These are phyloP conservation scores for Caenorhabditis doughertyi DNA, from an alignment of 2,888 invertebrate species.

Conservation along the genomic window DNA sequence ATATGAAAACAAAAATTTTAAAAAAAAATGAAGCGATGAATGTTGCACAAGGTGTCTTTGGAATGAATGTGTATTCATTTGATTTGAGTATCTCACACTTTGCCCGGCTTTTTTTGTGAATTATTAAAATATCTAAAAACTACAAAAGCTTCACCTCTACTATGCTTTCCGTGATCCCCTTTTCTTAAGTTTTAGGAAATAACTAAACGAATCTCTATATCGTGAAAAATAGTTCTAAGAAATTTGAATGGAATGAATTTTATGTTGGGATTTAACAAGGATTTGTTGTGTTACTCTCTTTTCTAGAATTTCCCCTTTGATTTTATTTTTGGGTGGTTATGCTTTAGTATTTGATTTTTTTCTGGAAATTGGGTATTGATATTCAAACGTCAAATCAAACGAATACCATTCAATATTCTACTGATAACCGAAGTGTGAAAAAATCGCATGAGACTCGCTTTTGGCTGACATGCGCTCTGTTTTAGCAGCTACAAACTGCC, in stretches of 20 bases:
- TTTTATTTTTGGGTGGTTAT: conserved; percentile 22
- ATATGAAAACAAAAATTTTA: background rate
- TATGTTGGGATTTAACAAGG: conserved; percentile 42
- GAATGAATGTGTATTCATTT: conserved; percentile 63
- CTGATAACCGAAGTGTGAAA: conserved; percentile 37
- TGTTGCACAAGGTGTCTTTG: conserved; percentile 62
- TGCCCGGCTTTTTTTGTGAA: conserved; percentile 58
- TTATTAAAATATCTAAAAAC: background rate
- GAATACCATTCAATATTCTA: conserved; percentile 28
- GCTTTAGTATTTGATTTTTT: conserved; percentile 13
- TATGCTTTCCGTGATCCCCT: conserved; percentile 49
- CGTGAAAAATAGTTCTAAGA: background rate
- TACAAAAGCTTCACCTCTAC: conserved; percentile 44
- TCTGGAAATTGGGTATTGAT: background rate
- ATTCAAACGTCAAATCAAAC: conserved; percentile 10
- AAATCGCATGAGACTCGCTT: conserved; percentile 68
- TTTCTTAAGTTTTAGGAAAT: conserved; percentile 14
- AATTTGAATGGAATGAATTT: conserved; percentile 20
- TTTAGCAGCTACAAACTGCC: conserved; percentile 78
- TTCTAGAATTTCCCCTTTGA: conserved; percentile 1
- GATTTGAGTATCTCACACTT: conserved; percentile 55
- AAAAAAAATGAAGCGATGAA: conserved; percentile 34
- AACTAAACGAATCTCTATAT: background rate
- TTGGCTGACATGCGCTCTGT: conserved; percentile 77
- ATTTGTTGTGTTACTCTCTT: conserved; percentile 39